Conservation (phyloP, 2,113 vertebrate species). For the Tachuris rubrigastra region DNA sequence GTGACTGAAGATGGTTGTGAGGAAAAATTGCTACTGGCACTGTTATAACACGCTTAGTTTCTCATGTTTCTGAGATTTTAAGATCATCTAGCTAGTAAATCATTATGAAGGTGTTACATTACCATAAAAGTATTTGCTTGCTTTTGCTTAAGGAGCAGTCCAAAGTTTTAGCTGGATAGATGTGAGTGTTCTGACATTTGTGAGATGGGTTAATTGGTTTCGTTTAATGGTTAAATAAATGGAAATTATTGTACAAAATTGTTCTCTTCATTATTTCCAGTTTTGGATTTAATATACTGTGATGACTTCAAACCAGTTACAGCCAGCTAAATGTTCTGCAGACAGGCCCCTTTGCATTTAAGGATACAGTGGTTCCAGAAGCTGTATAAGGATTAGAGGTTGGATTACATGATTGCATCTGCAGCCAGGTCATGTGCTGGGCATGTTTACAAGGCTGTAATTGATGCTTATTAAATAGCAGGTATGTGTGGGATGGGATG, state of each 20-base stretch:
- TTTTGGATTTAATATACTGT: background rate
- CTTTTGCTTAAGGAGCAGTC: background rate
- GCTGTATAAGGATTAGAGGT: slow-evolving; percentile 39
- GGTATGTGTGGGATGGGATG: background rate
- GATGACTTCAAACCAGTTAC: background rate
- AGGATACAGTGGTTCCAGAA: background rate
- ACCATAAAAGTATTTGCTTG: background rate
- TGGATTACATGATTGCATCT: slow-evolving; percentile 15
- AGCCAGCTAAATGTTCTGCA: background rate
- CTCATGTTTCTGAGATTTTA: background rate
- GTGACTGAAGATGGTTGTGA: background rate
- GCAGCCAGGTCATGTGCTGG: slow-evolving; percentile 6
- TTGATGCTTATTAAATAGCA: background rate
- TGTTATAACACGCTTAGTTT: background rate
- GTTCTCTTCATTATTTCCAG: background rate
- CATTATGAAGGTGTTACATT: background rate
- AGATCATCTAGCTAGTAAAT: background rate
- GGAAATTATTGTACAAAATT: background rate
- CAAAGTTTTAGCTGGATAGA: background rate
- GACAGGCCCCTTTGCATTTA: background rate
- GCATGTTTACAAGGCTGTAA: slow-evolving; percentile 26
- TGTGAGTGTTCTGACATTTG: background rate
- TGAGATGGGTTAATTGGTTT: background rate
- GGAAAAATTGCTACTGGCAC: background rate
- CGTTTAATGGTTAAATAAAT: background rate